Percentiles rank a stretch among this genome's conserved stretches.
phyloP scores from a whole-genome alignment of 2,888 invertebrate genomes.

The Apodemia duryi region DNA sequence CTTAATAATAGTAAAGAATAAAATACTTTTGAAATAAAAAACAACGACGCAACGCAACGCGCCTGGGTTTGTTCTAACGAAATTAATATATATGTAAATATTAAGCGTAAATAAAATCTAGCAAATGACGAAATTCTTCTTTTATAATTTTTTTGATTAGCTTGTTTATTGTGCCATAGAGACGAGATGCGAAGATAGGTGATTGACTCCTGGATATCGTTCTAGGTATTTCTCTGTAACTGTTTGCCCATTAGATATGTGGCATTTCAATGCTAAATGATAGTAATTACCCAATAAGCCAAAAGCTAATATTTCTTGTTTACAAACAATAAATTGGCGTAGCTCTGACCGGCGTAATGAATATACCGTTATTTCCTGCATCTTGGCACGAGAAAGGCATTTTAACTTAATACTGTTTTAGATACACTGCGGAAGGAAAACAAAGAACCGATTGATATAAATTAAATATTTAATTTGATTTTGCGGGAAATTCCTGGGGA shows the following conservation, averaged over 20 bases:
- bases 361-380: constrained; percentile 48
- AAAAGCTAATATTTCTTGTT: constrained; percentile 12
- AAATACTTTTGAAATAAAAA: too few species aligned
- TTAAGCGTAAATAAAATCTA: neutral
- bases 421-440: constrained; percentile 13
- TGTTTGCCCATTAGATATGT: neutral
- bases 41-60: too few species aligned
- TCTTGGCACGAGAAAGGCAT: constrained; percentile 43
- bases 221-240: constrained; percentile 3
- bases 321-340: constrained; percentile 39
- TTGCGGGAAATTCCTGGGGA: neutral
- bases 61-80: neutral
- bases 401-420: constrained; percentile 27
- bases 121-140: neutral
- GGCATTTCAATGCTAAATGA: constrained; percentile 3
- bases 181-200: neutral
- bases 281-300: constrained; percentile 3
- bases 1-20: too few species aligned
- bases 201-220: neutral
- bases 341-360: constrained; percentile 44
- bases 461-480: neutral
- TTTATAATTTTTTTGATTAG: neutral
- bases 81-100: neutral
- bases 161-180: neutral
- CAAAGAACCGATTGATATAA: neutral